Base-by-base conservation (phyloP, 2,888 invertebrate genomes). In the Achlya flavicornis region DNA sequence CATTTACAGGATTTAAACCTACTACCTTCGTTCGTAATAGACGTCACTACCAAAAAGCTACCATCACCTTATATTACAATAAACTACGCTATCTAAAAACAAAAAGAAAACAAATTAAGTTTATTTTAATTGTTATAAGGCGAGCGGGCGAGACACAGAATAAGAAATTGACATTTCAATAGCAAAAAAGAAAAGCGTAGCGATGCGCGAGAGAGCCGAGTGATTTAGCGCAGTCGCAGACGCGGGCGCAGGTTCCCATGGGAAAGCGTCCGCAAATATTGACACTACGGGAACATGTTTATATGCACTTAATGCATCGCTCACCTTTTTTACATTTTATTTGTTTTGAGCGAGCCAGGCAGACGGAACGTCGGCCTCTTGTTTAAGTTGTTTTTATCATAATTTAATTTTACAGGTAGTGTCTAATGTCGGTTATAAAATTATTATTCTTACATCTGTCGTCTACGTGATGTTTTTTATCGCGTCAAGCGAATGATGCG, bases 221-320 rank as follows among this genome's bases (percentile, higher is more conserved):
- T 91, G 92, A 92, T 92, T 93, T 92, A 92, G 91, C 93, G 86
- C 83, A 76, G 77, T 69, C 67, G 69, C 76, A 65, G 68, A 71
- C 76, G 70, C 73, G 64, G 76, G 64, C 82, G 76, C 81, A 75
- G 80, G 91, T 93, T 93, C 93, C 93, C 93, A 92, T 93, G 92
- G 93, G 92, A 93, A 93, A 90, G 82, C 86, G 86, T 83, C 85
- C 76, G 91, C 92, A 88, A 93, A 93, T 93, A 93, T 93, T 93
- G 93, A 93, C 93, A 92, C 91, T 89, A 86, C 88, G 86, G 86
- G 87, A 89, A 92, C 91, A 93, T 92, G 93, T 93, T 93, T 93
- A 93, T 93, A 92, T 89, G 91, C 92, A 90, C 93, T 93, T 93
- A 93, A 93, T 93, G 92, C 92, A 90, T 86, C 91, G 90, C 89